Evolutionary conservation across 2,113 vertebrate species (phyloP), one percentile per base, ranked within the genome.

Genomic region (Grallaria varia): DNA sequence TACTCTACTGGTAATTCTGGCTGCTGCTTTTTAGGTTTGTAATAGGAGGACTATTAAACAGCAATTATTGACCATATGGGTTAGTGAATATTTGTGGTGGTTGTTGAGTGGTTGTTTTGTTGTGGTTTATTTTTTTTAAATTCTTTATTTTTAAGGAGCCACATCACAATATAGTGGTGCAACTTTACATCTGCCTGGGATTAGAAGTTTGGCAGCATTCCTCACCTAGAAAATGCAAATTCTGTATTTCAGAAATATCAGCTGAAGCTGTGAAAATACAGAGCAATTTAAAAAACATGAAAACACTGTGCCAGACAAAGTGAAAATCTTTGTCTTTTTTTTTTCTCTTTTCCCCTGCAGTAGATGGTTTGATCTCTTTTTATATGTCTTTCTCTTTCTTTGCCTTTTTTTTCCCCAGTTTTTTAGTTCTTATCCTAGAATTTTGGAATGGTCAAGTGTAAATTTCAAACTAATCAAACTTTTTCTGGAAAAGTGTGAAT

Each of bases 1-100:
- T 99, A 99, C 98, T 99, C 98, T 99, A 98, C 98, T 98, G 98
- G 99, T 99, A 99, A 99, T 99, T 98, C 98, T 97, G 96, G 98
- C 97, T 98, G 98, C 98, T 98, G 97, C 97, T 97, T 98, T 97
- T 98, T 98, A 98, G 99, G 98, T 99, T 99, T 98, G 98, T 99
- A 99, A 99, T 99, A 98, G 97, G 97, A 98, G 98, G 98, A 97
- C 98, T 98, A 98, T 98, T 98, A 98, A 98, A 98, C 96, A 98
- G 98, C 98, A 98, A 98, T 98, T 98, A 98, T 98, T 98, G 98
- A 98, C 98, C 98, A 98, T 98, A 98, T 98, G 98, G 97, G 98
- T 98, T 98, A 97, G 97, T 40, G 97, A 97, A 97, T 98, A 98
- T 98, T 98, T 98, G 97, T 96, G 96, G 95, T 92, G 84, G 84